A percentile compares a stretch with the other conserved stretches of the same genome.
Conservation (phyloP, 2,888 invertebrate genomes). For the Melieria picta region DNA sequence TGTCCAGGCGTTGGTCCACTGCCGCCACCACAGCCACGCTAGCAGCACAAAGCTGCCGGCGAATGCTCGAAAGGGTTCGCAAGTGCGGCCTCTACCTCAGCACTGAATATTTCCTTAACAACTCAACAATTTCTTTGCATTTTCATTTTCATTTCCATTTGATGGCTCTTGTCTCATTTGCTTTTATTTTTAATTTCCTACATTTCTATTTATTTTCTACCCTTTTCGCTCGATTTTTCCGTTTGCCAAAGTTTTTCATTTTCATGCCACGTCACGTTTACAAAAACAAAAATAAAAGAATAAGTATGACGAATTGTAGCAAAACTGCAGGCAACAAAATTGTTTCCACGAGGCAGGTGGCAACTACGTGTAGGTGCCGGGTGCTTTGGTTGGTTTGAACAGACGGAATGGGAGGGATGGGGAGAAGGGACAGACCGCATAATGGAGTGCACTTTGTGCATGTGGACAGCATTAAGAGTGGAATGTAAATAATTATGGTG, state of each 20-base stretch:
- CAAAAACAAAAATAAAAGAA: too few species aligned
- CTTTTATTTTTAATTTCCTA: neutral
- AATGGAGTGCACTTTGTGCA: slow-evolving; percentile 12
- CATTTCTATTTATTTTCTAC: slow-evolving; percentile 12
- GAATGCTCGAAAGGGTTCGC: neutral
- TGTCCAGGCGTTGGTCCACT: slow-evolving; percentile 66
- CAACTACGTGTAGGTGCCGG: too few species aligned
- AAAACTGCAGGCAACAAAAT: too few species aligned
- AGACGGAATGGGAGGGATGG: too few species aligned
- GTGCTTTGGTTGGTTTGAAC: too few species aligned
- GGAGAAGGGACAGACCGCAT: neutral
- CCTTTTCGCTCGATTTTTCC: slow-evolving; percentile 2
- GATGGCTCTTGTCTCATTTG: neutral
- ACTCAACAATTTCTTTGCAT: neutral
- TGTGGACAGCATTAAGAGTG: slow-evolving; percentile 41
- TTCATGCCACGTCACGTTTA: slow-evolving; percentile 3
- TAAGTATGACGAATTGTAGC: too few species aligned
- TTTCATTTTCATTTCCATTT: neutral
- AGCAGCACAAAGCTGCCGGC: slow-evolving; percentile 27
- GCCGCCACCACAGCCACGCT: slow-evolving; percentile 60
- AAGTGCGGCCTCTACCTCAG: neutral
- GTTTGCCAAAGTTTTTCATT: slow-evolving; percentile 26
- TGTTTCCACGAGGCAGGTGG: too few species aligned
- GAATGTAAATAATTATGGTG: slow-evolving; percentile 48
- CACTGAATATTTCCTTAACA: neutral